Base-by-base conservation (phyloP, 2,888 invertebrate species). In the Nebria salina region DNA sequence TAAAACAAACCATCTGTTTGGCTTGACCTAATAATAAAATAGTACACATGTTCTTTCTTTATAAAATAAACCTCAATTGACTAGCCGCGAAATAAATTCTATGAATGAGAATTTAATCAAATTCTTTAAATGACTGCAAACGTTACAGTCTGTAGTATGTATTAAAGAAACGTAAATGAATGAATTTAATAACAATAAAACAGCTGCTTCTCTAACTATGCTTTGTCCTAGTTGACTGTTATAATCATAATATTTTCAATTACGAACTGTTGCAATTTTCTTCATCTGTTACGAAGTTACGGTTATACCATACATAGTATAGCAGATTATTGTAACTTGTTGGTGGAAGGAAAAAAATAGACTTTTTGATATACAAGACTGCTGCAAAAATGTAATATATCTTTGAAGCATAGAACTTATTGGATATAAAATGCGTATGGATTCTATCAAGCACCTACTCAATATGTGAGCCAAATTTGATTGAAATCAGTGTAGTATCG, bases 71-170 rank as follows among this genome's bases (percentile, higher is more conserved):
- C 11, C 54, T 54, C 54, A 54, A 54, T 54, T 54, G 54, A 54
- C 54, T 54, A 54, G 54, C 54, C 54, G 54, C 54, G 54, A 54
- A 54, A 54, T 54, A 54, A 54, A 54, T 54, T 54, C 54, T 54
- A 54, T 54, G 54, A 54, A 54, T 54, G 54, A 7, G 54, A 54
- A 54, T 54, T 54, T 54, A 54, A 54, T 54, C 54, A 54, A 54
- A 54, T 54, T 54, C 54, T 54, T 54, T 54, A 54, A 54, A 54
- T 54, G 54, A 54, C 54, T 13, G 54, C 54, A 54, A 54, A 54
- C 54, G 54, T 34, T 34, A 34, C 54, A 54, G 54, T 54, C 54
- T 54, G 54, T 54, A 54, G 54, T 54, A 54, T 11, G 54, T 54
- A 54, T 3, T 54, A 3, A 4, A 54, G 54, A 54, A 54, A 54